These are phyloP conservation scores for Prionchulus punctatus DNA, from an alignment of 2,888 invertebrate species.

Conservation along the genomic window DNA sequence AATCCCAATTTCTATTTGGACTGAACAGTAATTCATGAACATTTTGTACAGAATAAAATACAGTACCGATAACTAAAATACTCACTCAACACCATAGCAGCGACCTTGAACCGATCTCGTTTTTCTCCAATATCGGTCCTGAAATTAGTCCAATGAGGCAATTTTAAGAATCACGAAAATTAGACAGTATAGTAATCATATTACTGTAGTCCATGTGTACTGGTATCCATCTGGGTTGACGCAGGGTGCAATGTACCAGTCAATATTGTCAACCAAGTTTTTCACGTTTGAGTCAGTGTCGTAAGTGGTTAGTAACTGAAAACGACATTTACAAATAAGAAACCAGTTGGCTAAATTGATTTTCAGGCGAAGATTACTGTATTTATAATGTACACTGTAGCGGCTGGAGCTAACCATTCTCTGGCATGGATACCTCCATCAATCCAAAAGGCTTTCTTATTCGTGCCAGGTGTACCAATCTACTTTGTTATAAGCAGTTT, in stretches of 20 bases:
- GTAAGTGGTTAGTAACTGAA: neutral
- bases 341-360: too few relatives aligned
- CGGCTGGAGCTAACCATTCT: neutral
- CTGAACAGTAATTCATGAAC: neutral
- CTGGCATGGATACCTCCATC: neutral
- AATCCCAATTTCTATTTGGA: neutral
- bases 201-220: neutral
- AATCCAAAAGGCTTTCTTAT: neutral
- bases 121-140: neutral
- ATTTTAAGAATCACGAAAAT: neutral
- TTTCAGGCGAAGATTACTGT: neutral
- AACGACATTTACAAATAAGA: neutral
- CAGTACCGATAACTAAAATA: neutral
- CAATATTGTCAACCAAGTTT: neutral
- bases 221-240: neutral
- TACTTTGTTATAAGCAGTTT: neutral
- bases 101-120: neutral
- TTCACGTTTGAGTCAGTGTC: neutral
- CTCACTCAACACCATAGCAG: slow-evolving; percentile 1
- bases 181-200: neutral
- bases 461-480: neutral
- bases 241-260: neutral
- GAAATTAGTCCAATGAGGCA: too few relatives aligned
- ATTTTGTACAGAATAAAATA: neutral
- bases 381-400: neutral